Evolutionary conservation across 2,888 invertebrate species (phyloP).

Genomic region (Cheilosia urbana): DNA sequence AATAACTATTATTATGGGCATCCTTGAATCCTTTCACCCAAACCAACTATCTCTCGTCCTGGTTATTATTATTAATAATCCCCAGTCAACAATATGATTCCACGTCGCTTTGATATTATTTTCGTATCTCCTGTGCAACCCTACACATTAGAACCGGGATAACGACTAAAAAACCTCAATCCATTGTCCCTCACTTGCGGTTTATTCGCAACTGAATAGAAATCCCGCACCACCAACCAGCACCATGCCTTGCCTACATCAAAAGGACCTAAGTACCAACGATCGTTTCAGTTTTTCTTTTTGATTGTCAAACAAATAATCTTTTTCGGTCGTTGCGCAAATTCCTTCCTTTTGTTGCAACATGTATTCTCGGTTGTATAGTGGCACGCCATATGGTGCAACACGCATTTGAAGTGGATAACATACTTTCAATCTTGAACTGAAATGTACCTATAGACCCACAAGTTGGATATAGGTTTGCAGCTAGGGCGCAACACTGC

Average conservation of each 20-base stretch:
- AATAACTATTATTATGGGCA: conserved; percentile 33
- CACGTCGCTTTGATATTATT: conserved; percentile 35
- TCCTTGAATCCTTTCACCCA: conserved; percentile 69
- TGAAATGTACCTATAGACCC: conserved; percentile 21
- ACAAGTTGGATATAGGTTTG: background rate
- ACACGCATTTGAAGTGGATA: conserved; percentile 75
- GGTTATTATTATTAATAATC: conserved; percentile 47
- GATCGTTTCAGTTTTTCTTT: conserved; percentile 35
- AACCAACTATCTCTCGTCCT: conserved; percentile 39
- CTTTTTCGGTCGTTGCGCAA: conserved; percentile 72
- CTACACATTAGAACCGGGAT: conserved; percentile 49
- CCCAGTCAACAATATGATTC: conserved; percentile 65
- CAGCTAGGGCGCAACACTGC: conserved; percentile 22
- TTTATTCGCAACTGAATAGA: conserved; percentile 62
- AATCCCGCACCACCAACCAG: conserved; percentile 54
- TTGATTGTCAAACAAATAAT: conserved; percentile 65
- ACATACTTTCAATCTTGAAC: conserved; percentile 69
- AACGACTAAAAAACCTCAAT: conserved; percentile 40
- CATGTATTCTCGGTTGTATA: conserved; percentile 1
- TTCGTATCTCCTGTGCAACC: conserved; percentile 46
- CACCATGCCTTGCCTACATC: conserved; percentile 9
- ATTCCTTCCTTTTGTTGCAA: conserved; percentile 63
- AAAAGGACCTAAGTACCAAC: conserved; percentile 57
- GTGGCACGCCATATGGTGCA: conserved; percentile 68
- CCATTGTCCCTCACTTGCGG: conserved; percentile 61